Percentiles rank a stretch among this genome's conserved stretches.
phyloP scores from a whole-genome alignment of 2,888 invertebrate genomes.

The Agrochola litura region DNA sequence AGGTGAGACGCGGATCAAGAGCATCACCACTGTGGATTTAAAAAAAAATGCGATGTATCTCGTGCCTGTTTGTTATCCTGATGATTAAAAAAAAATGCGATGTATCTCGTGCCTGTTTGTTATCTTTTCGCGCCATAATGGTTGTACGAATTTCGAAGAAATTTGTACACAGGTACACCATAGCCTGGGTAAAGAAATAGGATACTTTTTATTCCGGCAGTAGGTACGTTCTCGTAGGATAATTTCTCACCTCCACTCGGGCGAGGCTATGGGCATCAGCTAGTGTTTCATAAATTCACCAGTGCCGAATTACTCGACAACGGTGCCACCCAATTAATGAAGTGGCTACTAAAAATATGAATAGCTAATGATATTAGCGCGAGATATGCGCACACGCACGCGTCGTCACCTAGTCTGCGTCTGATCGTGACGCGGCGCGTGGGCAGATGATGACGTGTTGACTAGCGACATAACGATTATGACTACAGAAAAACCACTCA shows the following conservation, averaged over 20 bases:
- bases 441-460: slow-evolving; percentile 34
- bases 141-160: too few species aligned
- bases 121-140: too few species aligned
- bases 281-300: background rate
- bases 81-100: too few species aligned
- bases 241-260: background rate
- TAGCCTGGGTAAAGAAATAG: too few species aligned
- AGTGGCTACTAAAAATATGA: slow-evolving; percentile 42
- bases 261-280: too few species aligned
- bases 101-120: too few species aligned
- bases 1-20: too few species aligned
- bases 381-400: slow-evolving; percentile 45
- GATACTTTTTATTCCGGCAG: background rate
- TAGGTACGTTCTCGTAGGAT: background rate
- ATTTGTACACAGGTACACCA: background rate
- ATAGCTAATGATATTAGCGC: slow-evolving; percentile 39
- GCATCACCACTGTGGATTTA: too few species aligned
- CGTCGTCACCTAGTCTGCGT: slow-evolving; percentile 53
- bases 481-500: slow-evolving; percentile 7
- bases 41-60: too few species aligned
- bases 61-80: too few species aligned
- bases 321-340: slow-evolving; percentile 9
- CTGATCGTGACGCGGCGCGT: slow-evolving; percentile 49
- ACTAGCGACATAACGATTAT: background rate
- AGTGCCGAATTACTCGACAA: slow-evolving; percentile 18